These are phyloP conservation scores for Tragelaphus scriptus DNA, from an alignment of 2,113 vertebrate genomes.

Conservation along the genomic window DNA sequence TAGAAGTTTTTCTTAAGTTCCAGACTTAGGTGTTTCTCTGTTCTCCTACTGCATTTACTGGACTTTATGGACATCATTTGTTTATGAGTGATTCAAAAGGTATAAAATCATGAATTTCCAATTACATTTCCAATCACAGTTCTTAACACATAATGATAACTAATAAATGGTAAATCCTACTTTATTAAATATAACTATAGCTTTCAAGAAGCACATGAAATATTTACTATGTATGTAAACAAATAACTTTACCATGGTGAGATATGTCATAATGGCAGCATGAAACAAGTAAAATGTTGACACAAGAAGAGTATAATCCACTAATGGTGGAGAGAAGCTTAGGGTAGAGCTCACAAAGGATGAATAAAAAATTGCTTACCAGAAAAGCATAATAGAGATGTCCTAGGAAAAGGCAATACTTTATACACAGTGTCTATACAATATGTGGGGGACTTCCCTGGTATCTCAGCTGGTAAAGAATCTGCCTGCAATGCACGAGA, in stretches of 20 bases:
- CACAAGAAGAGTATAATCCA: neutral
- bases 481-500: fast-evolving
- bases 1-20: neutral
- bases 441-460: neutral
- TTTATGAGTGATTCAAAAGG: neutral
- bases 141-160: neutral
- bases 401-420: neutral
- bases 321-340: neutral
- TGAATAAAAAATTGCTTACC: neutral
- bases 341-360: neutral
- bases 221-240: neutral
- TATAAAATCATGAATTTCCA: neutral
- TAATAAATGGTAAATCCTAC: neutral
- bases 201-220: neutral
- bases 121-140: neutral
- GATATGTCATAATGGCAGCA: neutral
- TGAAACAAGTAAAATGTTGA: neutral
- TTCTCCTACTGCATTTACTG: neutral
- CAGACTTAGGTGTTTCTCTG: neutral
- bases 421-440: neutral
- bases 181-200: neutral
- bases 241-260: neutral
- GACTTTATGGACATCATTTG: neutral
- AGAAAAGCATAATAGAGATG: neutral
- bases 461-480: neutral